phyloP scores from a whole-genome alignment of 2,888 invertebrate genomes.

The Tachina lurida region DNA sequence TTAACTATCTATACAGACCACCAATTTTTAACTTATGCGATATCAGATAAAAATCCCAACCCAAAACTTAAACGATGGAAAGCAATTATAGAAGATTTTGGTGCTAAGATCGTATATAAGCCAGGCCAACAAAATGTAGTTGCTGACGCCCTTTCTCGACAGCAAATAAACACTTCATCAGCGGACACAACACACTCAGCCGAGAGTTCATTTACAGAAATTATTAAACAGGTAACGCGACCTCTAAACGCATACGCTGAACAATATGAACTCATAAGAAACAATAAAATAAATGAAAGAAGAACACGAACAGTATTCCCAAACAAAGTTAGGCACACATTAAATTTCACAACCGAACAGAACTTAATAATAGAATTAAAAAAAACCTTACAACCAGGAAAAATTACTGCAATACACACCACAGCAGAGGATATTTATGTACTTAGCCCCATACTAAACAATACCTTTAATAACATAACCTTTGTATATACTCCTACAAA shows the following conservation, averaged over 20 bases:
- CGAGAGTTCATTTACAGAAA: neutral
- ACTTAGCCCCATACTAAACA: constrained; percentile 1
- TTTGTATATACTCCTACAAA: too few relatives aligned
- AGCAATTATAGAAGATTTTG: too few relatives aligned
- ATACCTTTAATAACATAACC: constrained; percentile 10
- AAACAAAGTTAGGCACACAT: constrained; percentile 17
- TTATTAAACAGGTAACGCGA: constrained; percentile 5
- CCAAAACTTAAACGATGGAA: too few relatives aligned
- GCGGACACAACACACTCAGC: too few relatives aligned
- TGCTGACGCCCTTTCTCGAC: too few relatives aligned
- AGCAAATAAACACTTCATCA: too few relatives aligned
- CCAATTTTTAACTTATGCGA: too few relatives aligned
- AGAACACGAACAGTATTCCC: too few relatives aligned
- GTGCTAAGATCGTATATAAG: too few relatives aligned
- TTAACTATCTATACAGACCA: too few relatives aligned
- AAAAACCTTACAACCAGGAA: neutral
- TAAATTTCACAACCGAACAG: constrained; percentile 18
- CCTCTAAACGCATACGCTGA: constrained; percentile 14
- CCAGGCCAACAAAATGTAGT: too few relatives aligned
- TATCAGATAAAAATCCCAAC: too few relatives aligned
- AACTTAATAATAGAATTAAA: constrained; percentile 21
- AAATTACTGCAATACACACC: constrained; percentile 8
- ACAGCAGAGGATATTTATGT: constrained; percentile 14
- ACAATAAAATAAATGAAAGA: constrained; percentile 14
- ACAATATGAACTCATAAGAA: constrained; percentile 10